Base-by-base conservation (phyloP, 2,113 vertebrate species). In the Capreolus pygargus region DNA sequence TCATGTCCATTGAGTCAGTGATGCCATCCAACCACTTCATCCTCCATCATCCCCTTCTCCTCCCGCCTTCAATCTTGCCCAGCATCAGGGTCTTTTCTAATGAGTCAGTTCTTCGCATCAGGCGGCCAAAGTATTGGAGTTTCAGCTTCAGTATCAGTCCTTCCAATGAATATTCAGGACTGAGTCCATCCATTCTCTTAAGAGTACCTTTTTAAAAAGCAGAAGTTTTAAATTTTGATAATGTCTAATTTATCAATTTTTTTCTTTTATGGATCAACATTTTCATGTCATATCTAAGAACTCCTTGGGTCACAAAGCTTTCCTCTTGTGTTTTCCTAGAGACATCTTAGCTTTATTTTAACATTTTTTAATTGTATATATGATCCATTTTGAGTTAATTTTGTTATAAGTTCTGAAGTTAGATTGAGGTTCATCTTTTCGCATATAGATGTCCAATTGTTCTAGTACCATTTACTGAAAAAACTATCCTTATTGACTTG, bases 141-240 rank as follows among this genome's bases (percentile, higher is more conserved):
- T 70, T 70, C 67, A 70, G 11, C n/a, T 36, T 70, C n/a, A 70
- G 67, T 19, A 23, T 70, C 67, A 70, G 67, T 39, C n/a, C 67
- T 70, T 70, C 9, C 9, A 70, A 70, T 36, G 67, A 70, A 70
- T 70, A 36, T 39, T 70, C 19, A 70, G 19, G 67, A 70, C 19
- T 39, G 67, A 64, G 61, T 64, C 61, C 61, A n/a, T n/a, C 7
- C 8, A 36, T 70, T 70, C n/a, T 70, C 30, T 89, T 74, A 70
- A 85, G 13, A 58, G 16, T 47, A 21, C 60, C 43, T 86, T 90
- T 88, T 90, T 21, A 50, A 95, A 86, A 27, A 82, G 8, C 11
- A 74, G 23, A 85, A 76, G 30, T 60, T 96, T 92, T 81, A 58
- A 36, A 95, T 93, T 92, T 89, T 86, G n/a, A 45, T 58, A 58